phyloP scores from a whole-genome alignment of 2,797 vertebrate genomes.

The Cirrhinus mrigala region DNA sequence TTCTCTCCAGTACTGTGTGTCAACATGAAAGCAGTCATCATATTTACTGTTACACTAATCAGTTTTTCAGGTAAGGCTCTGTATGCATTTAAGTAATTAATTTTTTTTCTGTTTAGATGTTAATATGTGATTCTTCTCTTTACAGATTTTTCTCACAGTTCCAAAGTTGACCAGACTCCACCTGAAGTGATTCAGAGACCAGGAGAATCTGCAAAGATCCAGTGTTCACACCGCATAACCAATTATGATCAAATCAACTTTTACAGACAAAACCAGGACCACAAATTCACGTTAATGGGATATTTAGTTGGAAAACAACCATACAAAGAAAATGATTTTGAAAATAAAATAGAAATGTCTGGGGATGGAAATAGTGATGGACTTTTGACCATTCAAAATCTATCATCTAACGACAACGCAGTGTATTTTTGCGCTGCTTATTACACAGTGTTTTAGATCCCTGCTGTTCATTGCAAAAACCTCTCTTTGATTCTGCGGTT shows the following conservation, averaged over 20 bases:
- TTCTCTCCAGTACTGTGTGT: not conserved
- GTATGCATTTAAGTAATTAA: not conserved
- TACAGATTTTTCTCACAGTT: conserved; percentile 50
- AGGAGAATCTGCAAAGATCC: conserved; percentile 13
- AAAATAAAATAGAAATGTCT: conserved; percentile 36
- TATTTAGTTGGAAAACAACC: not conserved
- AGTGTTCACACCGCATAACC: conserved; percentile 60
- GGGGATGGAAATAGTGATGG: not conserved
- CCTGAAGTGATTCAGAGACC: not conserved
- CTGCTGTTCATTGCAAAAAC: not conserved
- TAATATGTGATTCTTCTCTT: conserved; percentile 4
- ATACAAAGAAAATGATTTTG: not conserved
- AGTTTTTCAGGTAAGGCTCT: not conserved
- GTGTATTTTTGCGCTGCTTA: conserved; percentile 72
- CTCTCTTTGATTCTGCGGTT: not conserved
- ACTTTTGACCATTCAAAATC: conserved; percentile 51
- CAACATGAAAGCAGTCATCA: conserved; percentile 30
- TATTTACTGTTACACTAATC: not conserved
- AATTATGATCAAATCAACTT: conserved; percentile 64
- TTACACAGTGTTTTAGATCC: conserved; percentile 58
- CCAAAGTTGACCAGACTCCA: conserved; percentile 56
- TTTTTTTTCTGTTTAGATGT: not conserved
- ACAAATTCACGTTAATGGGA: conserved; percentile 51
- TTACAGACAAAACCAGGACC: conserved; percentile 62
- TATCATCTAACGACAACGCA: conserved; percentile 56